phyloP scores from a whole-genome alignment of 2,113 vertebrate species.

The Paedocypris sp. region DNA sequence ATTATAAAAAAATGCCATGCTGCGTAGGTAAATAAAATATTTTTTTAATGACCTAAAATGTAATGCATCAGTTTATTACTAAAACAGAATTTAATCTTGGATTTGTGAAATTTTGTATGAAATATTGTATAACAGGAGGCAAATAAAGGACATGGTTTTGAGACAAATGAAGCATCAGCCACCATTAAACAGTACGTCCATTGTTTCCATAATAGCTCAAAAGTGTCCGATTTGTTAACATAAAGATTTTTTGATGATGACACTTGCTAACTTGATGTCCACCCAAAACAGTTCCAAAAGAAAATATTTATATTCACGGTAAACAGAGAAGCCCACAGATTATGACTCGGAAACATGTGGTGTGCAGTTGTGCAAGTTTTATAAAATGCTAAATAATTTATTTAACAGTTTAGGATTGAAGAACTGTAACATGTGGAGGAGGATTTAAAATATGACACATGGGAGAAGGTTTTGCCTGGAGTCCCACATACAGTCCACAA shows the following conservation, averaged over 20 bases:
- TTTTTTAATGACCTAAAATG: too few species aligned
- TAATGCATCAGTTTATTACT: too few species aligned
- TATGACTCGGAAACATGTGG: neutral
- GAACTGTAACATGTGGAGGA: neutral
- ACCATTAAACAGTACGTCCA: too few species aligned
- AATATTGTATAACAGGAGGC: too few species aligned
- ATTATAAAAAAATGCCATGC: too few species aligned
- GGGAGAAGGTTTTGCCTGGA: neutral
- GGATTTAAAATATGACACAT: conserved; percentile 1
- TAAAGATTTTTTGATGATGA: neutral
- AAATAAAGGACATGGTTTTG: too few species aligned
- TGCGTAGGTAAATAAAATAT: too few species aligned
- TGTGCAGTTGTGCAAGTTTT: neutral
- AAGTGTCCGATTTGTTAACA: neutral
- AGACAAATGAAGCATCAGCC: too few species aligned
- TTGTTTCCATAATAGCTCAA: conserved; percentile 1
- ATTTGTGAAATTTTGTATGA: too few species aligned
- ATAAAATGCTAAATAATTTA: neutral
- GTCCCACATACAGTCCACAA: neutral
- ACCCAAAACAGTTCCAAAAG: neutral
- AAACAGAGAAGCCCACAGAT: neutral
- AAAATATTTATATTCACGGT: neutral
- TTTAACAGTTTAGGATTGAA: neutral
- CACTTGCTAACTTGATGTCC: neutral
- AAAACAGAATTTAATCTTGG: too few species aligned